These are phyloP conservation scores for Micrastur ruficollis DNA, from an alignment of 2,797 vertebrate genomes.

Conservation along the genomic window DNA sequence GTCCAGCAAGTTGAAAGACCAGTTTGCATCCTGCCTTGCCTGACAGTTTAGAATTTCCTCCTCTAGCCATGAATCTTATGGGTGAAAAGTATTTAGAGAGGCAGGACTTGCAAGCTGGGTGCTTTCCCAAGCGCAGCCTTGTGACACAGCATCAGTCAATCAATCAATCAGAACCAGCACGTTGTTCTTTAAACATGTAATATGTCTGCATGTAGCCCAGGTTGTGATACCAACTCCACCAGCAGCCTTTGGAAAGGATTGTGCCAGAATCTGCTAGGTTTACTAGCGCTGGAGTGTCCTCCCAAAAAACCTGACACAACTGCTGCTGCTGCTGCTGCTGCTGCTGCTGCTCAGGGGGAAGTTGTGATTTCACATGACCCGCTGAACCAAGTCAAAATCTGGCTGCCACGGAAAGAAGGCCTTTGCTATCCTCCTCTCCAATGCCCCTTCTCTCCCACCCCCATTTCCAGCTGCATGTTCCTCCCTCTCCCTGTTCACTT, in stretches of 20 bases:
- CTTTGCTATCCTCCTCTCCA: neutral
- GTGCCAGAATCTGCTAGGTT: neutral
- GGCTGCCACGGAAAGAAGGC: neutral
- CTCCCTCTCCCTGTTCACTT: neutral
- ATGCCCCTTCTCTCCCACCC: neutral
- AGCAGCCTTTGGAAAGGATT: neutral
- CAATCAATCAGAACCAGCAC: neutral
- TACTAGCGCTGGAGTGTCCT: neutral
- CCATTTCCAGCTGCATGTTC: neutral
- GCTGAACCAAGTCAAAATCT: neutral
- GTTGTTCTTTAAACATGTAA: neutral
- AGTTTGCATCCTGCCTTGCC: conserved; percentile 1
- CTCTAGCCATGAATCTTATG: neutral
- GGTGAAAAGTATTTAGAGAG: neutral
- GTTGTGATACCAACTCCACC: neutral
- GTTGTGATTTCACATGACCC: neutral
- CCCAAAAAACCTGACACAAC: rapidly evolving
- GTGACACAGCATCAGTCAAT: neutral
- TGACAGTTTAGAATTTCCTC: conserved; percentile 3
- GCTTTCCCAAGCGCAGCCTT: neutral
- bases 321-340: neutral
- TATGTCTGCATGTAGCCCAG: neutral
- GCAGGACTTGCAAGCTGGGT: neutral
- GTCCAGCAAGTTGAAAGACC: conserved; percentile 7
- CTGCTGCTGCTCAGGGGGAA: neutral